Percentiles rank a stretch among this genome's conserved stretches.
These are phyloP conservation scores for Monomorium pharaonis DNA, from an alignment of 1,140 invertebrate species.

Conservation along the genomic window DNA sequence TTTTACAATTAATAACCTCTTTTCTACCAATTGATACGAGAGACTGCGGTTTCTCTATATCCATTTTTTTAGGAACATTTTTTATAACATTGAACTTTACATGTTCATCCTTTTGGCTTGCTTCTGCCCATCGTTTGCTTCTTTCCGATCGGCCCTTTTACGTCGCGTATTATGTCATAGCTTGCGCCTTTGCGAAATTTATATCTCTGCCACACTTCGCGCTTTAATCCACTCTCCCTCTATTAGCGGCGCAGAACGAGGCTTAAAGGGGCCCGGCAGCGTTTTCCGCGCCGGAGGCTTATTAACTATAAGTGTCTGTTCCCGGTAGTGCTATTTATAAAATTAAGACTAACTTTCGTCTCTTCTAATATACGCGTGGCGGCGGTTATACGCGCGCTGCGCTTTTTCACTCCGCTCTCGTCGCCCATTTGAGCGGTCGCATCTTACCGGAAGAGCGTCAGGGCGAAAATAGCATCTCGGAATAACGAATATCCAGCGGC, in stretches of 20 bases:
- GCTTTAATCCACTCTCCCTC: neutral
- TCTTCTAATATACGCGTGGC: slow-evolving; percentile 52
- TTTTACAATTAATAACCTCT: too few species aligned
- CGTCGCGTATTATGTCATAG: neutral
- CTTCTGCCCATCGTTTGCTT: neutral
- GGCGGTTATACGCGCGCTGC: neutral
- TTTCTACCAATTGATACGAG: too few species aligned
- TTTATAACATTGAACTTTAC: neutral
- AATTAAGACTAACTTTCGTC: slow-evolving; percentile 74
- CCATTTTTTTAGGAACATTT: too few species aligned
- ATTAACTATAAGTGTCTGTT: slow-evolving; percentile 79
- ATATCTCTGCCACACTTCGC: slow-evolving; percentile 35
- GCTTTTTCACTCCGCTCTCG: slow-evolving; percentile 18
- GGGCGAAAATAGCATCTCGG: slow-evolving; percentile 67
- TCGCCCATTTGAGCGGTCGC: neutral
- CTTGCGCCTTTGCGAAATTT: slow-evolving; percentile 38
- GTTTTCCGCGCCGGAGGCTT: slow-evolving; percentile 73
- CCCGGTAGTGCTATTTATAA: slow-evolving; percentile 80
- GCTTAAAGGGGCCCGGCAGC: slow-evolving; percentile 66
- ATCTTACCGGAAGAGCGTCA: slow-evolving; percentile 44
- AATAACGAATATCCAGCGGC: slow-evolving; percentile 67
- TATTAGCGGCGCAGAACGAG: slow-evolving; percentile 37
- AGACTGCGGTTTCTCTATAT: too few species aligned
- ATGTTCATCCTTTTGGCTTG: neutral
- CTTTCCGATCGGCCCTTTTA: neutral